These are phyloP conservation scores for Alca torda DNA, from an alignment of 2,797 vertebrate genomes.

Conservation along the genomic window DNA sequence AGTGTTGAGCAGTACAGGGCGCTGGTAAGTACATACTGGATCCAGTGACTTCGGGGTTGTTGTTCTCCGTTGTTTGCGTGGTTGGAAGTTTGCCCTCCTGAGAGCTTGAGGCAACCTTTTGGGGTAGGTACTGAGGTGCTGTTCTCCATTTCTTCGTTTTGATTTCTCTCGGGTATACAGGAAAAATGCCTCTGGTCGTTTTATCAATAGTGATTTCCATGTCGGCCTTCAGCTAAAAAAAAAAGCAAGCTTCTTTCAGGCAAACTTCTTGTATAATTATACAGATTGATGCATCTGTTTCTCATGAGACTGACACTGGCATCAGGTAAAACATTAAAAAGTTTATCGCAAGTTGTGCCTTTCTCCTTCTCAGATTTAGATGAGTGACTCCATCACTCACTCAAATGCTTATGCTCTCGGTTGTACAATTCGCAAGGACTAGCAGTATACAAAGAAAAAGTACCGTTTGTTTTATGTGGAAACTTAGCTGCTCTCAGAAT, in stretches of 20 bases:
- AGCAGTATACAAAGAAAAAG: neutral
- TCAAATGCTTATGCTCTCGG: neutral
- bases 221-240: neutral
- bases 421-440: neutral
- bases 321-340: neutral
- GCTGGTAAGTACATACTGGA: accelerated
- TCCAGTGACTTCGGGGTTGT: neutral
- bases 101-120: neutral
- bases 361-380: neutral
- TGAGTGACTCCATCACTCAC: neutral
- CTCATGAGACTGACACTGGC: neutral
- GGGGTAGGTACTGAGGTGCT: neutral
- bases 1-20: neutral
- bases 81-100: neutral
- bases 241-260: neutral
- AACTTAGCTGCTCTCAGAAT: conserved; percentile 39
- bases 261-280: neutral
- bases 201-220: neutral
- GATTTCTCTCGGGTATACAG: neutral
- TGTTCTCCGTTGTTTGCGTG: neutral
- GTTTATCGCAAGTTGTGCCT: neutral
- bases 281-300: neutral
- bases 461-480: conserved; percentile 47
- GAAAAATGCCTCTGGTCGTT: neutral
- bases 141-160: neutral